A percentile compares a stretch with the other conserved stretches of the same genome.
Conservation (phyloP, 1,140 invertebrate species). For the Streblospio benedicti region DNA sequence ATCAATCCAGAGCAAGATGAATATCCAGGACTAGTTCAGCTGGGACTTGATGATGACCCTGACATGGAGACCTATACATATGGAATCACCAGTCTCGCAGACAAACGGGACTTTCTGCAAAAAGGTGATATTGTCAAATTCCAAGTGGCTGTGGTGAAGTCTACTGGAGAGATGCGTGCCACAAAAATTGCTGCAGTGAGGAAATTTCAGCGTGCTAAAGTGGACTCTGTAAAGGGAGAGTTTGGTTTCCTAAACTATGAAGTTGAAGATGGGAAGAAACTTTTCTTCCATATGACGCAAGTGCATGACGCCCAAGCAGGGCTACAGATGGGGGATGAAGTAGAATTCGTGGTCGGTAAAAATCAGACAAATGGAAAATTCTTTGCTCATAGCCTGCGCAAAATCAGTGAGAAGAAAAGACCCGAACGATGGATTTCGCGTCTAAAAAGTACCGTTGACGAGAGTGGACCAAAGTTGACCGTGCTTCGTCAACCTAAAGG, state of each 20-base stretch:
- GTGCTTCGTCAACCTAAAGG: slow-evolving; percentile 78
- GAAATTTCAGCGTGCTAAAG: slow-evolving; percentile 73
- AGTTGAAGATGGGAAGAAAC: slow-evolving; percentile 82
- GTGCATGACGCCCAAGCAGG: slow-evolving; percentile 75
- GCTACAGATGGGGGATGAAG: slow-evolving; percentile 80
- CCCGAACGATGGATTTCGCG: slow-evolving; percentile 83
- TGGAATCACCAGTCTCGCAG: slow-evolving; percentile 83
- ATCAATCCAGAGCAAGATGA: slow-evolving; percentile 87
- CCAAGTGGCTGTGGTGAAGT: slow-evolving; percentile 56
- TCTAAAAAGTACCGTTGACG: slow-evolving; percentile 69
- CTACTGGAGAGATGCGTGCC: slow-evolving; percentile 54
- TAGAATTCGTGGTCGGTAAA: slow-evolving; percentile 91
- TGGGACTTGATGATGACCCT: slow-evolving; percentile 24
- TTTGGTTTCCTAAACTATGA: slow-evolving; percentile 90
- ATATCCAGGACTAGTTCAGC: slow-evolving; percentile 70
- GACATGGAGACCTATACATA: slow-evolving; percentile 52
- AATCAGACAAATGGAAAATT: slow-evolving; percentile 90
- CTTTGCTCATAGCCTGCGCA: slow-evolving; percentile 85
- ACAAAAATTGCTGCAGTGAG: slow-evolving; percentile 72
- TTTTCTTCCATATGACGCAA: slow-evolving; percentile 95
- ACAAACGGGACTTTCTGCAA: slow-evolving; percentile 85
- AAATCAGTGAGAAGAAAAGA: slow-evolving; percentile 60
- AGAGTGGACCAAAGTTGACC: slow-evolving; percentile 65
- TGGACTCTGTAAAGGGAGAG: slow-evolving; percentile 86
- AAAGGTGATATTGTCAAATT: slow-evolving; percentile 75